phyloP scores from a whole-genome alignment of 2,888 invertebrate species.

The Aleiodes testaceus region DNA sequence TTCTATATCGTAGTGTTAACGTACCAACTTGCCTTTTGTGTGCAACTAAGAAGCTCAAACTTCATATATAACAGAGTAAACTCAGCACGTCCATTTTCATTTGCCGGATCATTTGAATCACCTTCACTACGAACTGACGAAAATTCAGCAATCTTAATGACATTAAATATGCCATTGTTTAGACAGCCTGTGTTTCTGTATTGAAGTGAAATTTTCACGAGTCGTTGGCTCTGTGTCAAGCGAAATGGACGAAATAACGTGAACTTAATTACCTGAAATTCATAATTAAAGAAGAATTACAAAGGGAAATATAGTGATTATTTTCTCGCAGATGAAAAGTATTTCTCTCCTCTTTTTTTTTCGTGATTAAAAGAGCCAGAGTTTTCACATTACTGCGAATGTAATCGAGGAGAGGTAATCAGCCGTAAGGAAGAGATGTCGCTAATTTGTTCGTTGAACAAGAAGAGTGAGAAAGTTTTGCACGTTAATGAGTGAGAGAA shows the following conservation, averaged over 20 bases:
- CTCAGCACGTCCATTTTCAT: conserved; percentile 36
- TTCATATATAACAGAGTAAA: conserved; percentile 17
- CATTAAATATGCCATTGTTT: too few relatives aligned
- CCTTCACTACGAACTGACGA: background rate
- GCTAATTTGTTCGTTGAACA: conserved; percentile 60
- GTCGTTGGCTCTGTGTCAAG: too few relatives aligned
- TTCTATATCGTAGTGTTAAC: too few relatives aligned
- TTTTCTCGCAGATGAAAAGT: too few relatives aligned
- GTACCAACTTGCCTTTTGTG: too few relatives aligned
- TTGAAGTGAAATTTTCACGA: too few relatives aligned
- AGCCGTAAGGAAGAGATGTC: conserved; percentile 57
- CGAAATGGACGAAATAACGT: too few relatives aligned
- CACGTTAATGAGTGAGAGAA: conserved; percentile 30
- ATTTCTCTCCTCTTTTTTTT: background rate
- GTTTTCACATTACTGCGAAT: conserved; percentile 53
- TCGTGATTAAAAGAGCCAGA: conserved; percentile 29
- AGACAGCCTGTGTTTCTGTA: too few relatives aligned
- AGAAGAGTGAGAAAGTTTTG: conserved; percentile 29
- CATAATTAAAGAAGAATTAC: too few relatives aligned
- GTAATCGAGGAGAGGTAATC: conserved; percentile 56
- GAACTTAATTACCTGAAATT: too few relatives aligned
- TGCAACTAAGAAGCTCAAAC: conserved; percentile 8
- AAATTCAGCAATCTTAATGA: background rate
- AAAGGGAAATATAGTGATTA: too few relatives aligned
- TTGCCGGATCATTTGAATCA: conserved; percentile 26